These are phyloP conservation scores for Choloepus hoffmanni DNA, from an alignment of 2,113 vertebrate genomes.

Conservation along the genomic window DNA sequence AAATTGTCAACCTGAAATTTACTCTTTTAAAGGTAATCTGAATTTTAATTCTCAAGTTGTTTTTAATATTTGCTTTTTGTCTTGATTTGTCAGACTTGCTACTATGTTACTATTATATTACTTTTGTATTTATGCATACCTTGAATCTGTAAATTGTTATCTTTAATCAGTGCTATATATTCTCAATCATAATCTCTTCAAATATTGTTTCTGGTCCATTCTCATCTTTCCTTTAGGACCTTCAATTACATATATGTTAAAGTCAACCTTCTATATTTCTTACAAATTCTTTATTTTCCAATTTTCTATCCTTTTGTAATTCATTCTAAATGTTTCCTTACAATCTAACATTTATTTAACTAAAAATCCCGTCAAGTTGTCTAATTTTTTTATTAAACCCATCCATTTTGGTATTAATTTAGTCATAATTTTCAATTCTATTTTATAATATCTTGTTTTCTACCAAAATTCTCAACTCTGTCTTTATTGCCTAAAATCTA, in stretches of 20 bases:
- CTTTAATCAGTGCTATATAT: neutral
- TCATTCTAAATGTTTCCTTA: neutral
- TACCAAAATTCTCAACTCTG: neutral
- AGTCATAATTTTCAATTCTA: neutral
- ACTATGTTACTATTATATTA: neutral
- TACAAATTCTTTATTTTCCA: neutral
- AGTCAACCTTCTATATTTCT: neutral
- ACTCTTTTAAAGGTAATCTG: neutral
- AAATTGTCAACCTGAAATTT: neutral
- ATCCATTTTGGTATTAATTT: neutral
- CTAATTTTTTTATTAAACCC: neutral
- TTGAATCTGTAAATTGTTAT: neutral
- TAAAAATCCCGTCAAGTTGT: neutral
- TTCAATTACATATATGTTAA: neutral
- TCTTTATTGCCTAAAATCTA: neutral
- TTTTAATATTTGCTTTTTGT: slow-evolving; percentile 19
- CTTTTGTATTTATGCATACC: neutral
- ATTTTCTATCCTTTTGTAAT: neutral
- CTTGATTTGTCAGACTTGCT: neutral
- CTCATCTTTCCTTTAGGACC: neutral
- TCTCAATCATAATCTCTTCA: neutral
- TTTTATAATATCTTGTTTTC: neutral
- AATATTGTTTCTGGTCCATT: neutral
- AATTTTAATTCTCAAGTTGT: neutral
- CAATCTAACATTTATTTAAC: neutral